phyloP scores from a whole-genome alignment of 2,888 invertebrate species.

The Drosophila barbarae region DNA sequence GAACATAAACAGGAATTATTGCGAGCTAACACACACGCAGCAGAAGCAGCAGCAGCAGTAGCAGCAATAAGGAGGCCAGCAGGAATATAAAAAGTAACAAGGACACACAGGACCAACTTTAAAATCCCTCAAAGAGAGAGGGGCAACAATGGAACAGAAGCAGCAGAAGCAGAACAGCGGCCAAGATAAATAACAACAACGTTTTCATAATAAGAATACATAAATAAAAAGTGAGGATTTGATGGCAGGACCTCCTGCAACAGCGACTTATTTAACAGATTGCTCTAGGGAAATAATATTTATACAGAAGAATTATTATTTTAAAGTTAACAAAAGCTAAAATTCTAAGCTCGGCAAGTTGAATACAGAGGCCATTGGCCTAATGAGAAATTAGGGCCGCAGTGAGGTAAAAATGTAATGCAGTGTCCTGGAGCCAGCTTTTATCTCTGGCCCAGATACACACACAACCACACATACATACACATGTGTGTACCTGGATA shows the following conservation, averaged over 20 bases:
- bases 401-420: constrained; percentile 50
- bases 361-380: constrained; percentile 68
- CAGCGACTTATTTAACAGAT: constrained; percentile 42
- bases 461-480: too few species aligned
- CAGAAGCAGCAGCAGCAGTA: not conserved
- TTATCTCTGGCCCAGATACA: constrained; percentile 15
- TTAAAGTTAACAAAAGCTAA: too few species aligned
- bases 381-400: constrained; percentile 77
- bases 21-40: constrained; percentile 52
- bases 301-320: too few species aligned
- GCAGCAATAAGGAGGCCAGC: constrained; percentile 17
- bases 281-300: not conserved
- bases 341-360: too few species aligned
- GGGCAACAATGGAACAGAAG: constrained; percentile 1
- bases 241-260: constrained; percentile 35
- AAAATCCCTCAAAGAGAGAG: constrained; percentile 19
- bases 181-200: constrained; percentile 52
- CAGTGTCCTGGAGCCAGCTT: constrained; percentile 17
- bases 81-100: constrained; percentile 28
- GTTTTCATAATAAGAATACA: constrained; percentile 66
- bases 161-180: not conserved
- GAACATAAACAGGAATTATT: constrained; percentile 71
- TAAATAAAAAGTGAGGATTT: constrained; percentile 65
- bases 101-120: constrained; percentile 29
- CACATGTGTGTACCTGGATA: constrained; percentile 14